Base-by-base conservation (phyloP, 2,797 vertebrate genomes). In the Amblyraja radiata region DNA sequence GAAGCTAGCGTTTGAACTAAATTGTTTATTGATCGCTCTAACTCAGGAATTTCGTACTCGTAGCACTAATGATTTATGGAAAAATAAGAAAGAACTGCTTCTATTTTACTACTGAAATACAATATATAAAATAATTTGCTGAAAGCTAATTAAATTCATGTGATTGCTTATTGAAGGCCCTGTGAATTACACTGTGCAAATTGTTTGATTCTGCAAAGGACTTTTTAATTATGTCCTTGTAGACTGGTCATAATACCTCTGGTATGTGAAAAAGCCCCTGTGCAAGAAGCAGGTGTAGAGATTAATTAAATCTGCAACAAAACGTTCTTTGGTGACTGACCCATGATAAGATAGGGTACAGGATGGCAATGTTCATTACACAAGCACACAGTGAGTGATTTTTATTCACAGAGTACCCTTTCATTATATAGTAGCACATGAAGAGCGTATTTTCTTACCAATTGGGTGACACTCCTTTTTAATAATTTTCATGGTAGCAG, bases 241-340 rank as follows among this genome's bases (percentile, higher is more conserved):
- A 76, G 23, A 23, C 46, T 92, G 25, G 23, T 36, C 25, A 11
- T 92, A 76, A 74, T 74, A 36, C 73, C 68, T 11, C 90, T 74
- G 90, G 90, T 13, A 76, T n/a, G 23, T 93, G 91, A 90, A 36
- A 78, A 84, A 78, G 93, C 63, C 78, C 76, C 94, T 93, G 71
- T 39, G 21, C 94, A 95, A 93, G 93, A 0, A 46, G 80, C 13
- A 77, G 32, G 18, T 93, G n/a, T 32, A 79, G 2, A 93, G 21
- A 94, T 93, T 94, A 94, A 94, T 94, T 94, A 94, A 94, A 94
- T 84, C 0, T 79, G 65, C 76, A 93, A 88, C 13, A 93, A 77
- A 94, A 94, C 93, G 65, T 9, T 93, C 14, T 21, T 0, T 94
- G 79, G n/a, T 94, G 46, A 90, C 9, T 93, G 84, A 94, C 93